These are phyloP conservation scores for Notocelia uddmanniana DNA, from an alignment of 2,888 invertebrate genomes.

Conservation along the genomic window DNA sequence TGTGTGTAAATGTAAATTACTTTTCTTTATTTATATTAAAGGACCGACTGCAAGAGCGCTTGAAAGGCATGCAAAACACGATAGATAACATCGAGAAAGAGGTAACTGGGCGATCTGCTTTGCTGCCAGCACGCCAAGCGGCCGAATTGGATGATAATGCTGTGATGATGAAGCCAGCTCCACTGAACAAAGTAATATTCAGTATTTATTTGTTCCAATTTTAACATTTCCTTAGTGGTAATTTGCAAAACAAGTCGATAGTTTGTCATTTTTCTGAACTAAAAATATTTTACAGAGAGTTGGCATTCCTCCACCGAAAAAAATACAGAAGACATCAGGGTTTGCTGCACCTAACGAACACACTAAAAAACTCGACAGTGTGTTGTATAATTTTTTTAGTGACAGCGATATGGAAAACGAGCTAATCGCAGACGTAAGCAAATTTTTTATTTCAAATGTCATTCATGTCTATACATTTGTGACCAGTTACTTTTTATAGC, in stretches of 20 bases:
- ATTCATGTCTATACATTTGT: neutral
- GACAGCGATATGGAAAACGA: constrained; percentile 65
- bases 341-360: constrained; percentile 49
- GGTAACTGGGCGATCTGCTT: constrained; percentile 57
- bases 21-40: constrained; percentile 42
- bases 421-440: constrained; percentile 52
- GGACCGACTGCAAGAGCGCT: constrained; percentile 67
- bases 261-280: neutral
- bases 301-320: constrained; percentile 44
- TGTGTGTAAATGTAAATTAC: neutral
- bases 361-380: constrained; percentile 50
- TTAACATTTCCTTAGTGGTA: neutral
- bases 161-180: constrained; percentile 55
- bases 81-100: constrained; percentile 74
- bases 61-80: constrained; percentile 64
- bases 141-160: constrained; percentile 63
- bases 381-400: constrained; percentile 58
- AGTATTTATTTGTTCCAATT: neutral
- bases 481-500: constrained; percentile 47
- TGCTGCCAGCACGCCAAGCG: constrained; percentile 44
- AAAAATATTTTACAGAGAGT: constrained; percentile 16
- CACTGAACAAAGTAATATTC: constrained; percentile 46
- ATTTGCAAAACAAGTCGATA: neutral
- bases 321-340: constrained; percentile 36
- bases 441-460: neutral